Conservation (phyloP, 1,140 invertebrate species). For the Chelonus insularis region DNA sequence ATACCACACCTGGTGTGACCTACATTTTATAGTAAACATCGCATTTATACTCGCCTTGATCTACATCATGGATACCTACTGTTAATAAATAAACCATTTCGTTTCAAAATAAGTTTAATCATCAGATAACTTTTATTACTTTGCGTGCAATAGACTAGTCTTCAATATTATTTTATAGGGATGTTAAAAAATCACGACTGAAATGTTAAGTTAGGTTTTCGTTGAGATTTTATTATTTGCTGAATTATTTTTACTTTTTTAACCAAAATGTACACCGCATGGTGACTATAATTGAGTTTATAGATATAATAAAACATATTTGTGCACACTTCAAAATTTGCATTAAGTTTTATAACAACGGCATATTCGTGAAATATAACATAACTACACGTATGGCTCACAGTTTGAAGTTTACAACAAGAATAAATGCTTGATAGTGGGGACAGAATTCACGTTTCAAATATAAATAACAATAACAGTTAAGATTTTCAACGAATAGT, state of each 20-base stretch:
- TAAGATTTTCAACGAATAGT: no score
- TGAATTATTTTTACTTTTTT: background rate
- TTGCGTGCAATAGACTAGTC: no score
- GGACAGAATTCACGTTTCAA: no score
- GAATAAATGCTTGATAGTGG: no score
- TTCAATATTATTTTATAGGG: no score
- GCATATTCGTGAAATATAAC: background rate
- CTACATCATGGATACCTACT: background rate
- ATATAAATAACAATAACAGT: no score
- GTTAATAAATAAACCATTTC: background rate
- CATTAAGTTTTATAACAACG: background rate
- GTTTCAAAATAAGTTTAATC: background rate
- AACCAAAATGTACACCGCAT: background rate
- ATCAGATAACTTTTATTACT: no score
- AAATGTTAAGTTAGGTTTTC: no score
- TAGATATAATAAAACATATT: background rate
- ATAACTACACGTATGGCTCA: background rate
- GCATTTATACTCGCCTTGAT: background rate
- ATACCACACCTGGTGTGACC: conserved; percentile 1
- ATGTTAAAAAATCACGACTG: no score
- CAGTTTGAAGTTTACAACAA: no score
- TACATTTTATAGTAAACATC: background rate
- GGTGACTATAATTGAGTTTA: background rate
- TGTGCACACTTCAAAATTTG: background rate
- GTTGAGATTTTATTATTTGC: background rate